Base-by-base conservation (phyloP, 2,888 invertebrate genomes). In the Cosmorhoe ocellata region DNA sequence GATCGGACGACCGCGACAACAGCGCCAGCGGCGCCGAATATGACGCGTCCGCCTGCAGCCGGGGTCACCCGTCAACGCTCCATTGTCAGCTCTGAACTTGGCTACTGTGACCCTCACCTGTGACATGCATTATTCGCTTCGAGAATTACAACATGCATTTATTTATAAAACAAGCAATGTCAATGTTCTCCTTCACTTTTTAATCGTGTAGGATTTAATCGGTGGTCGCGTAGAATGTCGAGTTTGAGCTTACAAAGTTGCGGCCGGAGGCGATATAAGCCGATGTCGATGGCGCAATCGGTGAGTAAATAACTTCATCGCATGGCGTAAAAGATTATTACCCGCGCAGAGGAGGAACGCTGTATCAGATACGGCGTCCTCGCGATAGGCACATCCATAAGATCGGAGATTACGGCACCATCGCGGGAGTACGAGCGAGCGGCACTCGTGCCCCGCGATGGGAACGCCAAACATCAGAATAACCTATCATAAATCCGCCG, bases 401-500 rank as follows among this genome's bases (percentile, higher is more conserved):
- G 75, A 76, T 76, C 56, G 53, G 56, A 72, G 75, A 76, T 79
- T 71, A 69, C 62, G 57, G 65, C 32, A 36, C 43, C 39, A 40
- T 48, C 44, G 63, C 63, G 67, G 62, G 56, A 56, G 64, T 62
- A 61, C 61, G n/a, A 61, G 11, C 38, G 30, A 61, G 11, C 41
- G 26, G 32, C 43, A 47, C 43, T 43, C 39, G 36, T 10, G 39
- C 13, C 32, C 30, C 32, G 36, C 72, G 66, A 66, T 78, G 76
- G 76, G 76, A 80, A 80, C 79, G 61, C 71, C 72, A 79, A 81
- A 81, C 80, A 82, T 64, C 65, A 64, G 64, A 74, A 69, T 63
- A 67, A 69, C 70, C 66, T 64, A 67, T 70, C 76, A 76, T 84
- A 82, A 81, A 81, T 74, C 76, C 61, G 58, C 53, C 58, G 65